Conservation (phyloP, 2,113 vertebrate species). For the Psophia crepitans region DNA sequence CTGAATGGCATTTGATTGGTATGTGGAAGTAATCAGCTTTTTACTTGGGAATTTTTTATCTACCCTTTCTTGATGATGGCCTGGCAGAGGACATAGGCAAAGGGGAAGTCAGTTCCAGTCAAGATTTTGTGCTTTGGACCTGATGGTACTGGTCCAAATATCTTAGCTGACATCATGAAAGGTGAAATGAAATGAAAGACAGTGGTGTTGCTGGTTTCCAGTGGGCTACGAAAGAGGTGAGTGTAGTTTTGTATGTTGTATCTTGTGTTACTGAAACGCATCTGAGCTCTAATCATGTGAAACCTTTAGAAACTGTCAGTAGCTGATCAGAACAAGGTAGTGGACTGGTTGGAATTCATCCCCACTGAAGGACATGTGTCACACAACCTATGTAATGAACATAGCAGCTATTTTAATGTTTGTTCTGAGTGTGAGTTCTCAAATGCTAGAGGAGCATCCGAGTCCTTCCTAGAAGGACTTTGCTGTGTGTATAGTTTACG, state of each 20-base stretch:
- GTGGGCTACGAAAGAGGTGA: conserved; percentile 69
- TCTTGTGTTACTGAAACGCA: not conserved
- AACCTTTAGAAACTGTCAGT: not conserved
- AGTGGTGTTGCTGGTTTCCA: conserved; percentile 68
- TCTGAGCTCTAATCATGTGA: not conserved
- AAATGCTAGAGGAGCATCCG: too few species aligned
- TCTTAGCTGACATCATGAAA: conserved; percentile 58
- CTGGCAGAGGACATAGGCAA: conserved; percentile 80
- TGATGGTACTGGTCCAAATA: conserved; percentile 48
- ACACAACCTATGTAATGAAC: not conserved
- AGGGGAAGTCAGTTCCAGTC: conserved; percentile 67
- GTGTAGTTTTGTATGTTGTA: not conserved
- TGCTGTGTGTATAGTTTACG: too few species aligned
- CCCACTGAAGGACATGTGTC: not conserved
- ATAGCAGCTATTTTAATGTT: not conserved
- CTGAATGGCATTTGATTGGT: not conserved
- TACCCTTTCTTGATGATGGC: conserved; percentile 69
- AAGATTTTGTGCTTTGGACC: conserved; percentile 70
- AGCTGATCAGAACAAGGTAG: not conserved
- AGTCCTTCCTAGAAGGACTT: not conserved
- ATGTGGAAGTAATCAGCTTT: not conserved
- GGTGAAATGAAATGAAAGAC: conserved; percentile 67
- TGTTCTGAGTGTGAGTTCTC: not conserved
- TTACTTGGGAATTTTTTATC: not conserved
- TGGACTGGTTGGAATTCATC: not conserved